Conservation (phyloP, 2,113 vertebrate species). For the Antigone vipio region DNA sequence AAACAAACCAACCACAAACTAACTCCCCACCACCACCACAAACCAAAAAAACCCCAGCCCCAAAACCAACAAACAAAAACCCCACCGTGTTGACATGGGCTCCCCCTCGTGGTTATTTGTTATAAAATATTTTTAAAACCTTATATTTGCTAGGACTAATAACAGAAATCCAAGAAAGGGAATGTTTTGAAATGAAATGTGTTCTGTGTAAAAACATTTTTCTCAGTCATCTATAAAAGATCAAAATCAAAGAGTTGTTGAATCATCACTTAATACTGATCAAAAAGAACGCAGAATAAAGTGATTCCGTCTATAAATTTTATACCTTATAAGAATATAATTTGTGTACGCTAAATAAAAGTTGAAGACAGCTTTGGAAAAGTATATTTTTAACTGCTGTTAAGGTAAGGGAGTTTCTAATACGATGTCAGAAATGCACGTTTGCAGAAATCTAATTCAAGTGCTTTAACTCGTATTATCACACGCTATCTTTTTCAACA, state of each 20-base stretch:
- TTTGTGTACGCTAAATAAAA: neutral
- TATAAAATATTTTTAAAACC: neutral
- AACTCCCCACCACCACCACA: too few relatives aligned
- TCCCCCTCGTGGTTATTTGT: neutral
- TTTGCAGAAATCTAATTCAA: neutral
- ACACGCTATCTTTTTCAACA: neutral
- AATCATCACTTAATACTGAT: neutral
- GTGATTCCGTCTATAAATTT: neutral
- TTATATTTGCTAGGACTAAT: neutral
- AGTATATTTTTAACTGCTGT: neutral
- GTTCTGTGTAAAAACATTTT: neutral
- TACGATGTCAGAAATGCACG: neutral
- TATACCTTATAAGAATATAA: neutral
- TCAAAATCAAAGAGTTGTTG: neutral
- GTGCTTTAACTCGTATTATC: neutral
- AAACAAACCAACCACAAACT: too few relatives aligned
- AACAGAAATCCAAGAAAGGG: neutral
- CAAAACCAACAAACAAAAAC: neutral
- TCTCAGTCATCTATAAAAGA: neutral
- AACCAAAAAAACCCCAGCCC: too few relatives aligned
- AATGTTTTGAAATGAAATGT: neutral
- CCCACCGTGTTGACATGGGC: neutral
- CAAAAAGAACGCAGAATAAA: neutral
- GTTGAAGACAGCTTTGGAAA: neutral
- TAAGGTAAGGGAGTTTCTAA: neutral